Percentiles rank a stretch among this genome's conserved stretches.
phyloP scores from a whole-genome alignment of 2,888 invertebrate species.

The Caenorhabditis sp. region DNA sequence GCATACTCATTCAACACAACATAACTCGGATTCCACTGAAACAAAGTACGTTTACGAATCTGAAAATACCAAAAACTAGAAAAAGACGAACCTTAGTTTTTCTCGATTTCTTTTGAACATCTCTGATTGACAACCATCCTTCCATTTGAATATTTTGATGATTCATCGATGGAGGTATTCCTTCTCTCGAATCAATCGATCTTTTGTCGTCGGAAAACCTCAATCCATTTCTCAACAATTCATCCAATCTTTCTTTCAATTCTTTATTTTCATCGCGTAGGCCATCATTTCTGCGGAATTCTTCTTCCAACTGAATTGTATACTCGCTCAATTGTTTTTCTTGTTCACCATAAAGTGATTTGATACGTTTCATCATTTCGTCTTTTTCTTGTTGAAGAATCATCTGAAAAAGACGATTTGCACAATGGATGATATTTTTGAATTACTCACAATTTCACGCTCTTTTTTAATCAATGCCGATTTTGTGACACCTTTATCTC shows the following conservation, averaged over 20 bases:
- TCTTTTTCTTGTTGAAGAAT: constrained; percentile 31
- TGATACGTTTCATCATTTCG: constrained; percentile 12
- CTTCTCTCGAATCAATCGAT: constrained; percentile 47
- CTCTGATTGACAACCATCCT: constrained; percentile 28
- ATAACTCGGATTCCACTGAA: constrained; percentile 30
- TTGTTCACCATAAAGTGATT: constrained; percentile 14
- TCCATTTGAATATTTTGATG: constrained; percentile 14
- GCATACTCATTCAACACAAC: constrained; percentile 30
- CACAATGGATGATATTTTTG: constrained; percentile 1
- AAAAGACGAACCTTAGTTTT: constrained; percentile 22
- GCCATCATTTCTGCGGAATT: constrained; percentile 1
- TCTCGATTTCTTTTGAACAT: constrained; percentile 27
- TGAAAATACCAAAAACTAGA: neutral
- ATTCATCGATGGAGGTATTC: constrained; percentile 25
- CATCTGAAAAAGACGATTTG: constrained; percentile 16
- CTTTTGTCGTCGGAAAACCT: constrained; percentile 19
- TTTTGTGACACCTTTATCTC: constrained; percentile 75
- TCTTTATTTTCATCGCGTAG: constrained; percentile 80
- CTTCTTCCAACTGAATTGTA: constrained; percentile 17
- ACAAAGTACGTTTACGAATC: neutral
- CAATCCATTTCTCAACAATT: neutral
- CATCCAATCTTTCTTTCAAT: constrained; percentile 71
- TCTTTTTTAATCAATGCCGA: constrained; percentile 85
- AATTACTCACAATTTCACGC: constrained; percentile 81
- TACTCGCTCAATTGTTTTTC: constrained; percentile 20